phyloP scores from a whole-genome alignment of 2,888 invertebrate species.

The Lasioglossum figueresi region DNA sequence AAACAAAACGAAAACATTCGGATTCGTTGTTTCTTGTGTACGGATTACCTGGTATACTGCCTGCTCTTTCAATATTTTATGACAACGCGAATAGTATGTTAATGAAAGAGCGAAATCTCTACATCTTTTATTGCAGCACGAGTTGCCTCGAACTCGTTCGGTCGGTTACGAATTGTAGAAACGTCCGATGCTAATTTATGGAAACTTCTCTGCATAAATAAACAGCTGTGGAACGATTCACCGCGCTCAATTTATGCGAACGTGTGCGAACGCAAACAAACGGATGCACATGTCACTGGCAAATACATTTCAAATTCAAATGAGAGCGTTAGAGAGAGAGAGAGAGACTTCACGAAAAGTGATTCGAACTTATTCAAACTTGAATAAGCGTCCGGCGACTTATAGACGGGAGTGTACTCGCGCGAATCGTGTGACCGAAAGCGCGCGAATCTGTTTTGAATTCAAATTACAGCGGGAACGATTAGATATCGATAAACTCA shows the following conservation, averaged over 20 bases:
- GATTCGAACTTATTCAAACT: neutral
- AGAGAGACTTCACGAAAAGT: neutral
- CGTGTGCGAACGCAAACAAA: neutral
- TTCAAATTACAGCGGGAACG: neutral
- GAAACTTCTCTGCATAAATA: neutral
- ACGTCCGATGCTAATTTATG: constrained; percentile 14
- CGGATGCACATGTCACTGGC: neutral
- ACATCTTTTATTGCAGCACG: neutral
- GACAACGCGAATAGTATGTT: neutral
- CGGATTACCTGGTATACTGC: neutral
- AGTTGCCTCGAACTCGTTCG: constrained; percentile 5
- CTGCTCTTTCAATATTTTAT: neutral
- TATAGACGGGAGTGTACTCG: neutral
- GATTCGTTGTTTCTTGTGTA: neutral
- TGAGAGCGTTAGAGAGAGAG: no score
- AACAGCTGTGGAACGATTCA: neutral
- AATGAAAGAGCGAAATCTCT: constrained; percentile 27
- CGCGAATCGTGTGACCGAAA: neutral
- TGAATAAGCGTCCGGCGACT: no score
- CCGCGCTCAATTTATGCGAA: neutral
- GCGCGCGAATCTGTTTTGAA: neutral
- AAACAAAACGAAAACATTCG: neutral
- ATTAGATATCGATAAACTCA: neutral
- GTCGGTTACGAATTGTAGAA: neutral
- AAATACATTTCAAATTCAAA: neutral